phyloP scores from a whole-genome alignment of 2,888 invertebrate species.

The Lycia hirtaria region DNA sequence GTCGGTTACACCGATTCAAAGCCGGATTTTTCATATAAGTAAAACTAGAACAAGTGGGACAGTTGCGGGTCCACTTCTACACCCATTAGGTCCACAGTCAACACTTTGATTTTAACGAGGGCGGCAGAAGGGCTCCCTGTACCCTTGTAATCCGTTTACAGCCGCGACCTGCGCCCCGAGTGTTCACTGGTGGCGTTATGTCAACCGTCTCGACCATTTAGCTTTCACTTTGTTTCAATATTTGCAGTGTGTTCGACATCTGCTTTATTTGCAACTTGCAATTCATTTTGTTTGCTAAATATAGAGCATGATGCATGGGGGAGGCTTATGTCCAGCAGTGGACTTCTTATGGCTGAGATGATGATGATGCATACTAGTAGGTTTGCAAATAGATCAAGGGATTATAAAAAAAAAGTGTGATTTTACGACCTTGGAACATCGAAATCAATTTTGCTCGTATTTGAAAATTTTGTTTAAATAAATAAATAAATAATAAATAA shows the following conservation, averaged over 20 bases:
- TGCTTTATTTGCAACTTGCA: conserved; percentile 4
- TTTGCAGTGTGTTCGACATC: conserved; percentile 35
- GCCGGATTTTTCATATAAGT: not conserved
- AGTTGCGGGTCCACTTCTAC: conserved; percentile 45
- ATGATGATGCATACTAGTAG: too few species aligned
- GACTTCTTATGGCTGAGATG: too few species aligned
- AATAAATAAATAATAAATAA: too few species aligned
- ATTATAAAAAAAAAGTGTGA: too few species aligned
- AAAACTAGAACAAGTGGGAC: conserved; percentile 19
- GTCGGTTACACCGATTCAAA: too few species aligned
- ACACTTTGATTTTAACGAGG: conserved; percentile 76
- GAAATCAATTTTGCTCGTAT: too few species aligned
- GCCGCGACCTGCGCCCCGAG: conserved; percentile 59
- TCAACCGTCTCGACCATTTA: conserved; percentile 63
- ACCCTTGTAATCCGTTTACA: conserved; percentile 78
- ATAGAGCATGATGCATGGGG: too few species aligned
- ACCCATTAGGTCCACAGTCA: conserved; percentile 70
- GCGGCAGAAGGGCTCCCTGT: conserved; percentile 41
- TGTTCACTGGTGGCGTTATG: conserved; percentile 66
- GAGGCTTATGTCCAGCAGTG: too few species aligned
- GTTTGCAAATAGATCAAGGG: too few species aligned
- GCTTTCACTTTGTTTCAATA: conserved; percentile 55
- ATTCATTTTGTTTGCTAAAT: too few species aligned
- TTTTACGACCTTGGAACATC: too few species aligned
- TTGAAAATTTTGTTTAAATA: too few species aligned